Base-by-base conservation (phyloP, 2,888 invertebrate genomes). In the Acheta domesticus region DNA sequence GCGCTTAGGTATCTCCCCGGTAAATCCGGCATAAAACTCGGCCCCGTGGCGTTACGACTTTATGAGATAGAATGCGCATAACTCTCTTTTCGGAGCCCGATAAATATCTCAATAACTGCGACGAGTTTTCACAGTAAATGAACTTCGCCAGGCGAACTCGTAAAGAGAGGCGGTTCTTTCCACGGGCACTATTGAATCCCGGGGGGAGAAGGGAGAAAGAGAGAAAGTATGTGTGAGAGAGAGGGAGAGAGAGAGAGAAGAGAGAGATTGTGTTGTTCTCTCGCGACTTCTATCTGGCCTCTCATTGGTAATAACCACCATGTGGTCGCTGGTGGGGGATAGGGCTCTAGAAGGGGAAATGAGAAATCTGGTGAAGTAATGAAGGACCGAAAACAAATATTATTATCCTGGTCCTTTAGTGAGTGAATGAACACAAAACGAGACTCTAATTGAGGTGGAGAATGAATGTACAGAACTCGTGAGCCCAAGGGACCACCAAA, bases 181-280 rank as follows among this genome's bases (percentile, higher is more conserved):
- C 62, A 14, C 62, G 62, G 62, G 5, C 62, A 62, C 16, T 62
- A 62, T 76, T 75, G 20, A 23, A 48, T 76, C 79, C 62, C 75
- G 78, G 50, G 23, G 50, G 11, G 12, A 20, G 76, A 36, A 76
- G 76, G 1, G 48, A 21, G 36, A 36, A 19, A 8, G 48, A 12
- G 36, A 76, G 36, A 14, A 48, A 48, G 5, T 19, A 3, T 48
- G 19, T 19, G 36, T 1, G 48, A 48, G n/a, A 48, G 76, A 4
- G 14, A 48, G 48, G 48, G 1, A 76, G 48, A 48, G 48, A 48
- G 19, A 76, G 14, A 76, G 48, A 48, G 16, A 23, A 36, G 48
- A 36, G 48, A 48, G 19, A 21, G 19, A 76, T 36, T 36, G 36
- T 36, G 36, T 36, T 36, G 36, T 36, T 36, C 36, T 23, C 23